Evolutionary conservation across 64 coral and sea anemone genomes (phyloP).

Genomic region (Stichodactyla helianthus): DNA sequence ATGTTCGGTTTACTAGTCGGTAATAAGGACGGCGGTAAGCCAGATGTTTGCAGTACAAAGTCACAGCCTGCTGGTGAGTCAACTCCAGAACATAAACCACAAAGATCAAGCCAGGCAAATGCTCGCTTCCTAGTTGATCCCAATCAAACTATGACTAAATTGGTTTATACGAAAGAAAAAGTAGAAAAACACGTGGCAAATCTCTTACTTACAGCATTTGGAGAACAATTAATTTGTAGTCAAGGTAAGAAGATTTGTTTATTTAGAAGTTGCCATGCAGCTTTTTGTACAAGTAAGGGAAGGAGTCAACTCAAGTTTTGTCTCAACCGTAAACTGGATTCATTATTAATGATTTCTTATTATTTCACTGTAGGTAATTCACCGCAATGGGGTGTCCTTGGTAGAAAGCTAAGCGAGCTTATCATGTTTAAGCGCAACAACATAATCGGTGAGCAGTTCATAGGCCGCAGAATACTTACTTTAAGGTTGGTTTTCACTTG

Average conservation of each 20-base stretch:
- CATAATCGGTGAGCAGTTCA: slow-evolving; percentile 31
- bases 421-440: slow-evolving; percentile 83
- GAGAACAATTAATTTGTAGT: slow-evolving; percentile 37
- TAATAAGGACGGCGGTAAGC: not conserved
- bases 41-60: not conserved
- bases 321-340: too few species aligned
- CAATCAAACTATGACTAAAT: slow-evolving; percentile 2
- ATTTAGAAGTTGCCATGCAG: too few species aligned
- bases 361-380: slow-evolving; percentile 6
- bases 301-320: too few species aligned
- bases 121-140: not conserved
- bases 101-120: not conserved
- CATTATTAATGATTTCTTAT: not conserved
- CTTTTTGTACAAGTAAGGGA: too few species aligned
- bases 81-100: not conserved
- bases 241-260: slow-evolving; percentile 22
- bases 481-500: too few species aligned
- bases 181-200: slow-evolving; percentile 49
- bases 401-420: slow-evolving; percentile 64
- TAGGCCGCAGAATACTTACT: not conserved
- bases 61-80: not conserved
- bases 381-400: slow-evolving; percentile 70
- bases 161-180: slow-evolving; percentile 36
- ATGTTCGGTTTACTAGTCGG: slow-evolving; percentile 19
- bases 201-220: slow-evolving; percentile 38